Evolutionary conservation across 2,888 invertebrate genomes (phyloP).

Genomic region (Ecdyonurus torrentis): DNA sequence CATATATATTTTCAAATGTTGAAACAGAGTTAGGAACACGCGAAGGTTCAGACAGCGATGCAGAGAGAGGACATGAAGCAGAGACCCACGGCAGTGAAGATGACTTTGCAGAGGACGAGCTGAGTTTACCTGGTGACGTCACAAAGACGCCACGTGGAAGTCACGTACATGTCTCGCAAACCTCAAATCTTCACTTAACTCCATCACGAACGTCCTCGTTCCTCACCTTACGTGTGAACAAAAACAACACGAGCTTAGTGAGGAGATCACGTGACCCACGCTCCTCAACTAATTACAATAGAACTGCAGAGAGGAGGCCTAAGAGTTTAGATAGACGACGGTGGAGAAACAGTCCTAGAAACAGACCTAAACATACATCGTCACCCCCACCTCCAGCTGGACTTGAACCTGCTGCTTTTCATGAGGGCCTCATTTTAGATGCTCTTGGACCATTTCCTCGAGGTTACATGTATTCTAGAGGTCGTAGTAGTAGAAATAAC

Average conservation of each 20-base stretch:
- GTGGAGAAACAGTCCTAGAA: constrained; percentile 7
- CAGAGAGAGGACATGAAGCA: constrained; percentile 9
- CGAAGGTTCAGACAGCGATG: constrained; percentile 5
- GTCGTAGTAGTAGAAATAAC: too few species aligned
- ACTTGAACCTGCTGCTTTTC: constrained; percentile 42
- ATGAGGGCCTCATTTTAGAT: constrained; percentile 56
- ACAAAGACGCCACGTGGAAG: constrained; percentile 17
- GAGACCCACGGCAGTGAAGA: constrained; percentile 55
- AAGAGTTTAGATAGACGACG: constrained; percentile 20
- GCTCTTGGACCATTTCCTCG: background rate
- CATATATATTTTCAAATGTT: too few species aligned
- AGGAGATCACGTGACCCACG: constrained; percentile 9
- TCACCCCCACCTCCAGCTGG: constrained; percentile 7
- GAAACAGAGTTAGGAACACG: too few species aligned
- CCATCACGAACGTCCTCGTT: background rate
- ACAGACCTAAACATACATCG: constrained; percentile 2
- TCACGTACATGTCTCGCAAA: constrained; percentile 18
- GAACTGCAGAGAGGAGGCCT: constrained; percentile 19
- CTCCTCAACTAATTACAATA: too few species aligned
- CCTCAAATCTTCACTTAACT: constrained; percentile 16
- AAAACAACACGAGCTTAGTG: constrained; percentile 16
- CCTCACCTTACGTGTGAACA: background rate
- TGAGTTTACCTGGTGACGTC: constrained; percentile 37
- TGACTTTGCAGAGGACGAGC: constrained; percentile 71
- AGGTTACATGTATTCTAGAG: too few species aligned